A percentile compares a stretch with the other conserved stretches of the same genome.
Evolutionary conservation across 2,113 vertebrate species (phyloP).

Genomic region (Percopsis transmontana): DNA sequence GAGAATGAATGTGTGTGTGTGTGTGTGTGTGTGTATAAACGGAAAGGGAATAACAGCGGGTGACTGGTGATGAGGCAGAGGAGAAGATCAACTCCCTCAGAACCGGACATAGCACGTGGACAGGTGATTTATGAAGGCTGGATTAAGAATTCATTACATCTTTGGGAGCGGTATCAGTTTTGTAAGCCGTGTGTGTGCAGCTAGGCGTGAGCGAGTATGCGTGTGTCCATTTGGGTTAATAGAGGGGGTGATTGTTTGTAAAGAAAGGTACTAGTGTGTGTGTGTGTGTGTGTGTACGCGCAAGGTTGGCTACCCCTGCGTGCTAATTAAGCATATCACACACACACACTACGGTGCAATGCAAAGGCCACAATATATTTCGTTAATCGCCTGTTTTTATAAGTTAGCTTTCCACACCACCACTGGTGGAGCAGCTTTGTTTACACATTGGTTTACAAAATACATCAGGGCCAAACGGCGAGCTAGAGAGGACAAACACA

Average conservation of each 20-base stretch:
- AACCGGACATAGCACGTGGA: too few relatives aligned
- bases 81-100: neutral
- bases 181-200: too few relatives aligned
- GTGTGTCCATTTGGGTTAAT: neutral
- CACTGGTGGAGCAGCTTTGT: too few relatives aligned
- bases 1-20: neutral
- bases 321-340: slow-evolving; percentile 57
- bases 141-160: too few relatives aligned
- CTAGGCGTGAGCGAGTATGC: neutral
- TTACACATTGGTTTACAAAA: too few relatives aligned
- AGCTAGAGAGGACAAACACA: too few relatives aligned
- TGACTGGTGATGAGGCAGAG: neutral
- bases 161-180: too few relatives aligned
- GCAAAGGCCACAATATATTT: neutral
- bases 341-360: neutral
- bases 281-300: slow-evolving; percentile 24
- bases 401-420: too few relatives aligned
- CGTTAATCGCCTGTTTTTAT: too few relatives aligned
- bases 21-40: neutral
- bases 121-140: neutral
- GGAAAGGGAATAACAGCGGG: neutral
- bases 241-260: slow-evolving; percentile 4
- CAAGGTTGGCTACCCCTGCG: slow-evolving; percentile 10
- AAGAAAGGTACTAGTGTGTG: slow-evolving; percentile 26
- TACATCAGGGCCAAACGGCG: too few relatives aligned